These are phyloP conservation scores for Eulemur rubriventer DNA, from an alignment of 2,797 vertebrate species.

Conservation along the genomic window DNA sequence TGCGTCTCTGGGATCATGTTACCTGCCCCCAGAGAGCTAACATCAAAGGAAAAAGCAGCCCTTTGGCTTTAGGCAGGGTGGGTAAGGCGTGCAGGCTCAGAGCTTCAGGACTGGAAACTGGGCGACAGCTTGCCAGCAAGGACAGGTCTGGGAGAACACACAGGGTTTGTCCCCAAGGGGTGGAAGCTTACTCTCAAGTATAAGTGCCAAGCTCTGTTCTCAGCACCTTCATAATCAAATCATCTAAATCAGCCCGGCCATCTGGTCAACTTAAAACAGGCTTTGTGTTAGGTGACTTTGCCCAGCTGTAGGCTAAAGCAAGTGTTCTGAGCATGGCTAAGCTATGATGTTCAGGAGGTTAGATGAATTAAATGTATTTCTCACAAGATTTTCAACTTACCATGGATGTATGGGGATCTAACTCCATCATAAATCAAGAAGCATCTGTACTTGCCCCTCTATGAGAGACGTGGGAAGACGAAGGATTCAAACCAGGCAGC, in stretches of 20 bases:
- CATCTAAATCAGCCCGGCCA: too few relatives aligned
- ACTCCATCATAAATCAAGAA: neutral
- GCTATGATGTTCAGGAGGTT: neutral
- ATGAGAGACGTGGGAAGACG: neutral
- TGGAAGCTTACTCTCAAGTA: accelerated
- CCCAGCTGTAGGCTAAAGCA: neutral
- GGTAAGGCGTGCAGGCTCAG: neutral
- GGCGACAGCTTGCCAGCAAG: neutral
- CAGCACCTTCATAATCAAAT: neutral
- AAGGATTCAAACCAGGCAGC: neutral
- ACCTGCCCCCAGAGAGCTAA: neutral
- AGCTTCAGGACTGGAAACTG: neutral
- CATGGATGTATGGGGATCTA: neutral
- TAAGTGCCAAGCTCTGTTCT: neutral
- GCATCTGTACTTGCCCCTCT: neutral
- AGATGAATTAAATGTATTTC: neutral
- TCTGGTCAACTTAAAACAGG: neutral
- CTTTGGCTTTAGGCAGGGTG: neutral
- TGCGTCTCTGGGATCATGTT: neutral
- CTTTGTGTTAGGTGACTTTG: neutral
- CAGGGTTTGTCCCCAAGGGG: neutral
- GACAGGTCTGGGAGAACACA: neutral
- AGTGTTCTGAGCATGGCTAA: neutral
- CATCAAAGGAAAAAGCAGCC: neutral
- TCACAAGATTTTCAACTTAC: neutral